Base-by-base conservation (phyloP, 2,797 vertebrate genomes). In the Hippoglossus hippoglossus region DNA sequence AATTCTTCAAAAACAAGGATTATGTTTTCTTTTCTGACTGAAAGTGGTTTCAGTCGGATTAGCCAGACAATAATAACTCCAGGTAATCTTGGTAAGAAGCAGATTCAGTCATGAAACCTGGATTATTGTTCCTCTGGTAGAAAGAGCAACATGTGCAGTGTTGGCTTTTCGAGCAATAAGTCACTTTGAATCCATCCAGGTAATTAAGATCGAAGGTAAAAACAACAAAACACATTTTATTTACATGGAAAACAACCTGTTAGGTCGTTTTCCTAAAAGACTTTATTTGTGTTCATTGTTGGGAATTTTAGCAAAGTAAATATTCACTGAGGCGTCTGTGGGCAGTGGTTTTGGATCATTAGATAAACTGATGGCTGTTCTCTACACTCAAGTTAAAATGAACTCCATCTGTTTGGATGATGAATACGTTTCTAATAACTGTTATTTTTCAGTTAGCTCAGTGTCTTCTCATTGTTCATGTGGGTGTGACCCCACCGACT, bases 1-100 rank as follows among this genome's bases (percentile, higher is more conserved):
- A n/a, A 26, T 22, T 57, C 11, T 60, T n/a, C 15, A 44, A 16
- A 44, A 56, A 74, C n/a, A 50, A 6, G 22, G 18, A 69, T 69
- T 47, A 59, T 51, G 50, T 26, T n/a, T 70, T 4, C 41, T 2
- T 63, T 63, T 63, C 15, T 26, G 22, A 49, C 41, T 44, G 1
- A 39, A 39, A 39, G 41, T 44, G 41, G 41, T 6, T 44, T 44
- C 41, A 44, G 36, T 39, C 2, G 36, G 10, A 13, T 13, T 39
- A 46, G 16, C 13, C 41, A 15, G 46, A 18, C 18, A 16, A 9
- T 16, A n/a, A 19, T 47, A 6, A 46, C 16, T 22, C n/a, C 49
- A 50, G 49, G 3, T 49, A 7, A 49, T 19, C 6, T 49, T 18
- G 5, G 28, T 28, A 36, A 36, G 34, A 36, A 36, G 34, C 3